Evolutionary conservation across 2,888 invertebrate genomes (phyloP), one percentile per base, ranked within the genome.

Genomic region (Tenthredo amoena): DNA sequence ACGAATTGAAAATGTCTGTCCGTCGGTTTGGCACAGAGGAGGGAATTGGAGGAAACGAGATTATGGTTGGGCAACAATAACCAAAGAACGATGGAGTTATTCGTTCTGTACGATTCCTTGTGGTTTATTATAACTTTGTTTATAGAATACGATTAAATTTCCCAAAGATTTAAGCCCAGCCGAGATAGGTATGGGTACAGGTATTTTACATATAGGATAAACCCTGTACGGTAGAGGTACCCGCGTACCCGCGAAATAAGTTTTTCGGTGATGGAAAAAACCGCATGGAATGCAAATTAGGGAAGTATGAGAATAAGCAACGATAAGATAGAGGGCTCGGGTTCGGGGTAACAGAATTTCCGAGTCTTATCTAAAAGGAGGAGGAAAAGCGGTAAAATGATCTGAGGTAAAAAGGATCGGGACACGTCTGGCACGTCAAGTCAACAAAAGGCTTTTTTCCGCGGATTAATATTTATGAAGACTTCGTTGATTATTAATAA

Each of bases 391-490:
- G 47, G 47, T 47, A n/a, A 77, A 77, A 55, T 77, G 34, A 77
- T 77, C 77, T 15, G 21, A 21, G 37, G 40, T 55, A 21, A 81
- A 81, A 37, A 62, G 58, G 81, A 81, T 81, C 62, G 31, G 26
- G 7, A n/a, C 62, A 81, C 79, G 79, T 81, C 79, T 81, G 34
- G 21, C 12, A 12, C 18, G 55, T 7, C 58, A 62, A 40, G 58
- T 62, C 62, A 58, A 58, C 81, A 62, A 81, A 81, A 62, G 34
- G 77, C 77, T 77, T 77, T 50, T 12, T 26, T n/a, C 77, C 34
- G 15, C 62, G 37, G 21, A 81, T 81, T 81, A 58, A 81, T 81
- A 81, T 81, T 81, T 81, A 81, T 81, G 81, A 81, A 81, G 18
- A 40, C 62, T 81, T 81, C 81, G 62, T 81, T 62, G 81, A 81